Evolutionary conservation across 2,797 vertebrate genomes (phyloP), one percentile per base, ranked within the genome.

Genomic region (Megalops cyprinoides): DNA sequence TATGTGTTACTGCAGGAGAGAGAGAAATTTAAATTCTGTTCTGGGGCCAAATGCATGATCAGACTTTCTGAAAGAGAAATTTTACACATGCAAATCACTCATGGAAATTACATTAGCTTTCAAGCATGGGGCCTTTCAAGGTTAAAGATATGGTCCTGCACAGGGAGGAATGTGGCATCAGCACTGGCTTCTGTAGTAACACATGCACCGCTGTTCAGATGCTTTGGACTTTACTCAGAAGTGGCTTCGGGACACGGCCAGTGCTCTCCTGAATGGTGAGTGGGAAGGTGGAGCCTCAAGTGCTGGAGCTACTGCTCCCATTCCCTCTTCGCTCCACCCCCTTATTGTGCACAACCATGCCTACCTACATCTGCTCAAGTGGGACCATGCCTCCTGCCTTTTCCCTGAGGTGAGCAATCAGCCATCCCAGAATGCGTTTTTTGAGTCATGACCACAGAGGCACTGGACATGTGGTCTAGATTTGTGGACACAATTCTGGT

Each of bases 401-500:
- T 99, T 98, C 87, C 98, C 98, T 0, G 98, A 99, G 93, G 98
- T 99, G 91, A 80, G 90, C 39, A 18, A 75, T n/a, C 53, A 23
- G 20, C 53, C 23, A 55, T 23, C 53, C 20, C 20, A 18, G 51
- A 18, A 14, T 51, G 12, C 18, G 4, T 18, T 51, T 51, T 53
- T 25, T 58, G n/a, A n/a, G n/a, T n/a, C n/a, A n/a, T n/a, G n/a
- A n/a, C n/a, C n/a, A n/a, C n/a, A n/a, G n/a, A n/a, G n/a, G n/a
- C n/a, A n/a, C n/a, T n/a, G n/a, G n/a, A n/a, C n/a, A n/a, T n/a
- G n/a, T n/a, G n/a, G n/a, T n/a, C n/a, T n/a, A n/a, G n/a, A n/a
- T n/a, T n/a, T n/a, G n/a, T n/a, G n/a, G n/a, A n/a, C n/a, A n/a
- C n/a, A n/a, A n/a, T n/a, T n/a, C n/a, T n/a, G n/a, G n/a, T n/a